Conservation (phyloP, 2,797 vertebrate species). For the Lacerta bilineata region DNA sequence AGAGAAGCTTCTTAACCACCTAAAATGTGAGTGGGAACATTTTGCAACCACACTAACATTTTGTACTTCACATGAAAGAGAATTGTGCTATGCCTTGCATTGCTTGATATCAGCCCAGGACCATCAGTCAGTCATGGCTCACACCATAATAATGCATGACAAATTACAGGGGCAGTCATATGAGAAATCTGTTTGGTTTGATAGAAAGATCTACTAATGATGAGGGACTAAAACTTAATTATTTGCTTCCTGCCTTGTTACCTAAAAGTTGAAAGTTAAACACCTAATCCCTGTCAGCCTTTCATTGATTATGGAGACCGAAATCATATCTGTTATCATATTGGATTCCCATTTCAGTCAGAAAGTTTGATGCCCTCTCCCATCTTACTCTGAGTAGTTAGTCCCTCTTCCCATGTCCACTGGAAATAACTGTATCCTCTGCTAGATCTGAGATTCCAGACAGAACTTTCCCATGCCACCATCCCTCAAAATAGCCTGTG, state of each 20-base stretch:
- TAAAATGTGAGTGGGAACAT: not conserved
- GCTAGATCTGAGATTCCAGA: slow-evolving; percentile 82
- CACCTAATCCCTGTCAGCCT: not conserved
- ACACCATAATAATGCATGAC: no score
- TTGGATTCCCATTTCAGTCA: not conserved
- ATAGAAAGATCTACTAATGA: no score
- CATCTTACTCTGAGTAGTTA: slow-evolving; percentile 23
- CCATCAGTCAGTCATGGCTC: not conserved
- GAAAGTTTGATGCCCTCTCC: slow-evolving; percentile 50
- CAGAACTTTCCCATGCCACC: slow-evolving; percentile 96
- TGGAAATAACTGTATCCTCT: slow-evolving; percentile 76
- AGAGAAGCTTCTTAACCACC: not conserved
- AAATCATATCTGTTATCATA: rapidly evolving
- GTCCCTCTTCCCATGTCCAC: slow-evolving; percentile 82
- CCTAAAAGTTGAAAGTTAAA: not conserved
- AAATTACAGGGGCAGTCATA: not conserved
- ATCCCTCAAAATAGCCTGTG: slow-evolving; percentile 89
- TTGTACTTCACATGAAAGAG: not conserved
- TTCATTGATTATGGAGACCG: rapidly evolving
- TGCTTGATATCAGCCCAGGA: not conserved
- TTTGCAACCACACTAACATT: not conserved
- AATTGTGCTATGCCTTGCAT: no score
- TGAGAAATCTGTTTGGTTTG: not conserved
- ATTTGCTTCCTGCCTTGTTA: not conserved
- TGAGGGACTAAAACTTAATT: not conserved